A percentile compares a stretch with the other conserved stretches of the same genome.
Conservation (phyloP, 2,797 vertebrate species). For the Arrhamphus sclerolepis region DNA sequence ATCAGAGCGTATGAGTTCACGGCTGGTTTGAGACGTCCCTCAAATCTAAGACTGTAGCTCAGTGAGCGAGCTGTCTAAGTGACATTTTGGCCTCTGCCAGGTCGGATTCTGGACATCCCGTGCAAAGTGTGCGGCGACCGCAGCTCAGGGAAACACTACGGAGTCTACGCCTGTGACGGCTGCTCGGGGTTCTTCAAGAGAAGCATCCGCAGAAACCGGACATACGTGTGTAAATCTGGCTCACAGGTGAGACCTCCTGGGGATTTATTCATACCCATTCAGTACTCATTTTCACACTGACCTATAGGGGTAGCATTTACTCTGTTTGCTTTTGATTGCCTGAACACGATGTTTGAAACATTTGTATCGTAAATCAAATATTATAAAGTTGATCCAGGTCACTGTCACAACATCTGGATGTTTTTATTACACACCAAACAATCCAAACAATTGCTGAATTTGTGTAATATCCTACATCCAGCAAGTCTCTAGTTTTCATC, state of each 20-base stretch:
- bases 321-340: no score
- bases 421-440: no score
- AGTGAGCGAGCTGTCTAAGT: background rate
- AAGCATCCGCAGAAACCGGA: constrained; percentile 96
- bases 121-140: constrained; percentile 99
- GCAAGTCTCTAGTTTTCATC: background rate
- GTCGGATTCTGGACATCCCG: constrained; percentile 98
- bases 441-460: background rate
- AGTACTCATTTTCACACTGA: background rate
- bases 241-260: constrained; percentile 87
- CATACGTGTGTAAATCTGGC: constrained; percentile 98
- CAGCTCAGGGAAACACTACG: constrained; percentile 98
- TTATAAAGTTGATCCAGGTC: no score
- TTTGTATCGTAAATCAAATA: no score
- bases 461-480: background rate
- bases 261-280: background rate
- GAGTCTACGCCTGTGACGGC: constrained; percentile 97
- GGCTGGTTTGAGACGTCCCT: background rate
- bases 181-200: constrained; percentile 99
- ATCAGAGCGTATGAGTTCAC: background rate
- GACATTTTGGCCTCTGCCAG: constrained; percentile 66
- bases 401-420: no score
- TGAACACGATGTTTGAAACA: no score
- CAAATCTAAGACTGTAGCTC: no score
- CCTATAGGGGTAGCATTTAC: background rate